These are phyloP conservation scores for Rhinella marina DNA, from an alignment of 2,797 vertebrate genomes.

Conservation along the genomic window DNA sequence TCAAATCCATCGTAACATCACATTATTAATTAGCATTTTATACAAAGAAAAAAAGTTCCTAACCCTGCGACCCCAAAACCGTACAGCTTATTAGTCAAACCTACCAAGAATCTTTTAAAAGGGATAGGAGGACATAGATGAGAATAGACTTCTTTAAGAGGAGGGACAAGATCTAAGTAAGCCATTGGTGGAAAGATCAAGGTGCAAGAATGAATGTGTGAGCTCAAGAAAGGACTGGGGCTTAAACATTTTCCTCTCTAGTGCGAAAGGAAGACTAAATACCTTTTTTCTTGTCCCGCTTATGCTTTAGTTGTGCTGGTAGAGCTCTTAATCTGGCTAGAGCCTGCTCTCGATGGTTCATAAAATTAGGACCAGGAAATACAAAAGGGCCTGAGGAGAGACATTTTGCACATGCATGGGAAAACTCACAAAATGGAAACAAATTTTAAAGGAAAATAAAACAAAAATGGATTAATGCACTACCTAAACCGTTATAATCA, in stretches of 20 bases:
- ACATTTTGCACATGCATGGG: constrained; percentile 99
- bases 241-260: constrained; percentile 78
- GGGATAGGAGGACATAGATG: neutral
- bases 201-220: constrained; percentile 64
- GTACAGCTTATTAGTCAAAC: no score
- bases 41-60: neutral
- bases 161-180: neutral
- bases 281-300: constrained; percentile 99
- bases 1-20: no score
- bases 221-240: constrained; percentile 61
- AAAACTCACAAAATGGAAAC: constrained; percentile 90
- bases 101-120: neutral
- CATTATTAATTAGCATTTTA: no score
- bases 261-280: constrained; percentile 90
- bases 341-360: constrained; percentile 99
- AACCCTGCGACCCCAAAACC: neutral
- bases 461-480: constrained; percentile 8
- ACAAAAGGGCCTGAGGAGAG: constrained; percentile 99
- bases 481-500: neutral
- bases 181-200: constrained; percentile 25
- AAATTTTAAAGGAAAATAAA: constrained; percentile 71
- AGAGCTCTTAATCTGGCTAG: constrained; percentile 99
- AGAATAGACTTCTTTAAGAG: neutral
- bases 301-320: constrained; percentile 97
- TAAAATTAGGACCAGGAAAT: constrained; percentile 98